phyloP scores from a whole-genome alignment of 2,113 vertebrate genomes.

The Dromas ardeola region DNA sequence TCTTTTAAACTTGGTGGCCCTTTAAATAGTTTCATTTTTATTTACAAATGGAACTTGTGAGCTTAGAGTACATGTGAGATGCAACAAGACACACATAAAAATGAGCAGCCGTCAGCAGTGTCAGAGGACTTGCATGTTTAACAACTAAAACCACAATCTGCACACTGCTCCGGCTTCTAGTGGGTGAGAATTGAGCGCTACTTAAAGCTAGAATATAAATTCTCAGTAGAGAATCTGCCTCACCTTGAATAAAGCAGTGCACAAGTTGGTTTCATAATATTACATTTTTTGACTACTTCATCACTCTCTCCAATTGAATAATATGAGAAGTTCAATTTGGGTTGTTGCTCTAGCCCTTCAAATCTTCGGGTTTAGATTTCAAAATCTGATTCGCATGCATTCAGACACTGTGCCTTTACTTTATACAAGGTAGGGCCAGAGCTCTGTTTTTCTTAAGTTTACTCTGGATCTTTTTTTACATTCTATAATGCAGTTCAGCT shows the following conservation, averaged over 20 bases:
- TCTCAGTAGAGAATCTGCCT: not conserved
- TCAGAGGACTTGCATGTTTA: not conserved
- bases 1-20: not conserved
- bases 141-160: not conserved
- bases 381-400: not conserved
- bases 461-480: not conserved
- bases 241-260: not conserved
- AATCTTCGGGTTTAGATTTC: not conserved
- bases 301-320: not conserved
- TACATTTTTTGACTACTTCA: not conserved
- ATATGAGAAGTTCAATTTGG: not conserved
- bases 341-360: not conserved
- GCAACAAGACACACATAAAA: not conserved
- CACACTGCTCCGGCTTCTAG: not conserved
- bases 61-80: not conserved
- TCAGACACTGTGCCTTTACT: not conserved
- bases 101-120: not conserved
- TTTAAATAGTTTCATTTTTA: not conserved
- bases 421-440: not conserved
- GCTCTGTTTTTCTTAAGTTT: not conserved
- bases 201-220: not conserved
- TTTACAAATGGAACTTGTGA: not conserved
- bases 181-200: not conserved
- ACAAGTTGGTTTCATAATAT: not conserved
- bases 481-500: not conserved